Evolutionary conservation across 1,140 invertebrate genomes (phyloP), one percentile per base, ranked within the genome.

Genomic region (Galendromus occidentalis): DNA sequence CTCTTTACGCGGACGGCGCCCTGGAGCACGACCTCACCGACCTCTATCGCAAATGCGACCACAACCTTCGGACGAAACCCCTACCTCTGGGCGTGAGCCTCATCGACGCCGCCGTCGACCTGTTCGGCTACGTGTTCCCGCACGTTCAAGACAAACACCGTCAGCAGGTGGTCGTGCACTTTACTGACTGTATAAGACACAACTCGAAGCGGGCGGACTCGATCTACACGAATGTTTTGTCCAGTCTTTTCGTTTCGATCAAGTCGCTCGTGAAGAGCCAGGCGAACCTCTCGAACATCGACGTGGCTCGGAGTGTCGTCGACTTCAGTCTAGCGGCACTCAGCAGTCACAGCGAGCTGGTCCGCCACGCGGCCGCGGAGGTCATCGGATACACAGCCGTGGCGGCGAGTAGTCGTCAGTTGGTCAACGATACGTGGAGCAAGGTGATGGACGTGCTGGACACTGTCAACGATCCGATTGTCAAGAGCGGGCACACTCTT

Each of bases 161-260:
- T 67, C 78, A 94, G 42, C 92, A 98, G 79, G 94, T 98, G 85
- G 76, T 98, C 41, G 88, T 94, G 66, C 94, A 98, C 74, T 98
- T 98, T 72, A 82, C 82, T 41, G 93, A 98, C 72, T 94, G 91
- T 73, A 90, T 97, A 64, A 84, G 86, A 69, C 88, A 91, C 33
- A 59, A 59, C 22, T 29, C 14, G 14, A 59, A 59, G 25, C 14
- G 51, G 51, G 51, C 33, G 14, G 51, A 59, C 22, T 59, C 51
- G 14, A 25, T 59, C 51, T 59, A 59, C 9, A 59, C 51, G 14
- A 59, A 59, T 33, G 51, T 59, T 17, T 22, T 59, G 12, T 25
- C 51, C 14, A 59, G 51, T 25, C 51, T 59, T 17, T 59, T 29
- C 33, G 51, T 59, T 14, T 59, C 51, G 22, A 59, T 59, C 25